A percentile compares a stretch with the other conserved stretches of the same genome.
Conservation (phyloP, 2,113 vertebrate species). For the Hippotragus niger region DNA sequence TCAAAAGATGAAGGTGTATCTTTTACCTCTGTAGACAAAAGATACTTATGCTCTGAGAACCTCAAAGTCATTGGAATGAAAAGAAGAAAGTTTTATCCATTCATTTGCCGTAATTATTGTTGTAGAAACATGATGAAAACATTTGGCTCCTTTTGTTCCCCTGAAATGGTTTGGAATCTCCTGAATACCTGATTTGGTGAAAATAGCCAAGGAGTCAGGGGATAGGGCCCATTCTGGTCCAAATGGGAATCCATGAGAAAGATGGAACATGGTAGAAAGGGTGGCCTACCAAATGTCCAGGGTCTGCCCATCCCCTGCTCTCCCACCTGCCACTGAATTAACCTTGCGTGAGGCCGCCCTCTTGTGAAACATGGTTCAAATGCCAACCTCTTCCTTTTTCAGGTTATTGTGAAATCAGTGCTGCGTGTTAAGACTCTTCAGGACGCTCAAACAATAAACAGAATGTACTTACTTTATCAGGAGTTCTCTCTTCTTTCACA, state of each 20-base stretch:
- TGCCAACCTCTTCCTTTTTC: background rate
- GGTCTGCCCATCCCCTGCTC: too few species aligned
- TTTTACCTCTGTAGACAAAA: background rate
- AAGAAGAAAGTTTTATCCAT: background rate
- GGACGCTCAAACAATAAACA: background rate
- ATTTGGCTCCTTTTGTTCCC: background rate
- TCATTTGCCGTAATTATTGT: background rate
- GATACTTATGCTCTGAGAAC: background rate
- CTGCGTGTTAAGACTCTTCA: background rate
- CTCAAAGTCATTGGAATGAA: background rate
- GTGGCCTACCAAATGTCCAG: background rate
- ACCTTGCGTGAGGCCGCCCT: background rate
- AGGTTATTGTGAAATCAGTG: background rate
- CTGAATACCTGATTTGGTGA: background rate
- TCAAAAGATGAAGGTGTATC: background rate
- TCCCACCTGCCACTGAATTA: background rate
- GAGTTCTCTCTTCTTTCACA: background rate
- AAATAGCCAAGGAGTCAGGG: background rate
- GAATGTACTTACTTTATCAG: background rate
- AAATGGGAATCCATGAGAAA: background rate
- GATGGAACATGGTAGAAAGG: background rate
- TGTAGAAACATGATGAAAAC: background rate
- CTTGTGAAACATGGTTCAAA: background rate
- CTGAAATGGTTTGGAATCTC: background rate
- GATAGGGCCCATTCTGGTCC: background rate